A percentile compares a stretch with the other conserved stretches of the same genome.
These are phyloP conservation scores for Drepanosiphum platanoidis DNA, from an alignment of 2,888 invertebrate species.

Conservation along the genomic window DNA sequence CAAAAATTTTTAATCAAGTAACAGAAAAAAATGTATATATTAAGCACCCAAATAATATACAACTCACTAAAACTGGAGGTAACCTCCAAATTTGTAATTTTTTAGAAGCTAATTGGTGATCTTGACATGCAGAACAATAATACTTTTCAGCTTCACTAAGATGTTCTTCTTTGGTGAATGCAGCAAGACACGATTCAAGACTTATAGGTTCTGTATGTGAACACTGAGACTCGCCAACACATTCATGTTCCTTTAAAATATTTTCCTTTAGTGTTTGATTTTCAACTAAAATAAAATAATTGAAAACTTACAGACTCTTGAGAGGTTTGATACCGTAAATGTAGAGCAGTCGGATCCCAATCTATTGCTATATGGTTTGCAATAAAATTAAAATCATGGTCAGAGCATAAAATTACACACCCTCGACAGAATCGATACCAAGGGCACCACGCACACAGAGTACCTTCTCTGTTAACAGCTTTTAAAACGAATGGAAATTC, in stretches of 20 bases:
- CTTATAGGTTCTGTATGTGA: conserved; percentile 85
- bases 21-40: background rate
- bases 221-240: conserved; percentile 76
- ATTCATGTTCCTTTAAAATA: conserved; percentile 74
- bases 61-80: conserved; percentile 83
- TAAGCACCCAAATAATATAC: conserved; percentile 3
- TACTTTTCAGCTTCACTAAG: conserved; percentile 82
- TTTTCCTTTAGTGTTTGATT: background rate
- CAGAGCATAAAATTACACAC: conserved; percentile 79
- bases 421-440: conserved; percentile 88
- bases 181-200: conserved; percentile 84
- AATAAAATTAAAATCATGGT: conserved; percentile 66
- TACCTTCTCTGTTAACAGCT: conserved; percentile 78
- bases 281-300: background rate
- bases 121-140: conserved; percentile 85
- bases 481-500: conserved; percentile 91
- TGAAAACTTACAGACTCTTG: conserved; percentile 73
- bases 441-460: conserved; percentile 80
- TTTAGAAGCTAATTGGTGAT: conserved; percentile 86
- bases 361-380: conserved; percentile 80
- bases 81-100: conserved; percentile 91
- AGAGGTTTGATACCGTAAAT: conserved; percentile 85
- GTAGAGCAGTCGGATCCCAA: conserved; percentile 94
- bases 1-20: conserved; percentile 28
- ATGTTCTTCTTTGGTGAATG: conserved; percentile 88